Base-by-base conservation (phyloP, 1,140 invertebrate species). In the Apocrypta bakeri region DNA sequence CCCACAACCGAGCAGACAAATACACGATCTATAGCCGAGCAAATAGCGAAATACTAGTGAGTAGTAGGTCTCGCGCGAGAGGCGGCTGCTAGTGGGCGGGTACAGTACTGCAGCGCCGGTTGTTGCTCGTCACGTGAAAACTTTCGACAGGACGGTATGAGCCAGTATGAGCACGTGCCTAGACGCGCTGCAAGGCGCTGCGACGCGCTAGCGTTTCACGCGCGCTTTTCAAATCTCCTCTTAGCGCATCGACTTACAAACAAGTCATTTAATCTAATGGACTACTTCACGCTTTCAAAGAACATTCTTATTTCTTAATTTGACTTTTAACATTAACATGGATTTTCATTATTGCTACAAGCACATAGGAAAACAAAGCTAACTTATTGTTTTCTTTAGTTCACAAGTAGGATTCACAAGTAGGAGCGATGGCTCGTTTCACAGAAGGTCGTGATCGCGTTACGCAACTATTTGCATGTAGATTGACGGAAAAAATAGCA, bases 101-200 rank as follows among this genome's bases (percentile, higher is more conserved):
- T 40, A 82, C 79, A 69, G 63, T 73, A 48, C 71, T 31, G 66
- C 25, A n/a, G 48, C 68, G 66, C 31, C 17, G 27, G 25, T 25
- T 11, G 42, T 17, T 17, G 14, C 42, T 17, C 24, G 11, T 75
- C 79, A 56, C 63, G 72, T 73, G 56, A 81, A 81, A 31, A 73
- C 56, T 63, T 63, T 56, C 68, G n/a, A 9, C 29, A 64, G 48
- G n/a, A 73, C 42, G 61, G 21, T 33, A 21, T n/a, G n/a, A n/a
- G n/a, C n/a, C n/a, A n/a, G n/a, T n/a, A n/a, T n/a, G 76, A 74
- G 72, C 79, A 81, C 79, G 79, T 75, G 79, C 48, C 31, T 56
- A 1, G 4, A 7, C 21, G 33, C 9, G 33, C 33, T 37, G 14
- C 48, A 6, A 56, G 48, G n/a, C n/a, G n/a, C 48, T 56, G 7